Base-by-base conservation (phyloP, 2,113 vertebrate species). In the Poeciliopsis turrubarensis region DNA sequence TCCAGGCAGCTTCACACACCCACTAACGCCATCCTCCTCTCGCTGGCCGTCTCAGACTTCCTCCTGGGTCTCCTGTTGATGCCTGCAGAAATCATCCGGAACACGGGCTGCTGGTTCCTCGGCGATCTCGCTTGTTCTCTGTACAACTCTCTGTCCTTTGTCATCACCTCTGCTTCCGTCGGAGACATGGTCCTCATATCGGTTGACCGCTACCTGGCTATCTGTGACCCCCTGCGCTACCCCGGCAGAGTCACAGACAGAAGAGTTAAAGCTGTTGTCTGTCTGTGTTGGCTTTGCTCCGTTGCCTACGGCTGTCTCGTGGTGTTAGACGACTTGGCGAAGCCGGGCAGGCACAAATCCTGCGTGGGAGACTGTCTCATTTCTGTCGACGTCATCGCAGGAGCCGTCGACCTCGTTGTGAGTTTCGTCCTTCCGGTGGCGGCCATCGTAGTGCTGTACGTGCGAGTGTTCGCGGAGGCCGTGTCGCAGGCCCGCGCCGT, bases 21-120 rank as follows among this genome's bases (percentile, higher is more conserved):
- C 34, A 92, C 84, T 31, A 92, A 93, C 19, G 60, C 86, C 67
- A 66, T 92, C 17, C 68, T 91, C 34, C 77, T 90, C 54, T 91
- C 89, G 41, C 82, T 92, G 82, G 88, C 88, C 41, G 70, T 88
- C 37, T 86, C 88, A 26, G 89, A 91, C 51, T 70, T 89, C 32
- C 74, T 89, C 0, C 41, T 68, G 13, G 89, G 91, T 30, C 63
- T 88, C n/a, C 37, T 96, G 39, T 70, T 96, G 72, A 95, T 96
- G 95, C 95, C 96, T 26, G 94, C 91, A 12, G 96, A 84, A 41
- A 80, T 89, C 5, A 7, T 75, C n/a, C 19, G 65, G 5, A 76
- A 69, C 17, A 74, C 80, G 5, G 30, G 44, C 51, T 91, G 89
- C 34, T 91, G 91, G 91, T 39, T 79, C 41, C 67, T 91, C 25